A percentile compares a stretch with the other conserved stretches of the same genome.
These are phyloP conservation scores for Halichondria panicea DNA, from an alignment of 37 sponge, comb jelly and placozoan genomes.

Conservation along the genomic window DNA sequence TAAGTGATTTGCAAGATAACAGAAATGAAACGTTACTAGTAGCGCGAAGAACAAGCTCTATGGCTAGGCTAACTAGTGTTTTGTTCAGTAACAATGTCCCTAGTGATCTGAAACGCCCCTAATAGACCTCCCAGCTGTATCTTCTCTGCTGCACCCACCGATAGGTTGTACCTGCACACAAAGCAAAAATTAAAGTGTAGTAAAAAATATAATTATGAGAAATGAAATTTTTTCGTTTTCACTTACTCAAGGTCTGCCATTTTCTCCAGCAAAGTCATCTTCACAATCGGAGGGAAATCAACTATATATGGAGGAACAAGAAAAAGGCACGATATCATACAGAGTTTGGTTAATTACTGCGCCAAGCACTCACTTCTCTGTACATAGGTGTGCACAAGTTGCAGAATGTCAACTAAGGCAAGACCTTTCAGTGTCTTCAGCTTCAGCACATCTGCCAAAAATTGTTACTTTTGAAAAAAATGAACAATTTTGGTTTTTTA, in stretches of 20 bases:
- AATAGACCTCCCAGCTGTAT: constrained; percentile 89
- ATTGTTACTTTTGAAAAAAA: background rate
- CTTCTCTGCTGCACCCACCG: constrained; percentile 88
- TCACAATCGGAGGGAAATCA: constrained; percentile 84
- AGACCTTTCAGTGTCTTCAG: constrained; percentile 91
- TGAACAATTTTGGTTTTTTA: background rate
- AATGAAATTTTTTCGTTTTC: background rate
- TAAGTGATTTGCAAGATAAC: too few species aligned
- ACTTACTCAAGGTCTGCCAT: constrained; percentile 90
- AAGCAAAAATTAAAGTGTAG: constrained; percentile 3
- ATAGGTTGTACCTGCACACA: constrained; percentile 60
- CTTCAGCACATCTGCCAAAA: constrained; percentile 66
- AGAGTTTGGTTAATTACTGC: background rate
- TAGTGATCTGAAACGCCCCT: constrained; percentile 88
- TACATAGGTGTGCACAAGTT: constrained; percentile 82
- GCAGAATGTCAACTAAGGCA: constrained; percentile 91
- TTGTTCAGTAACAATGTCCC: constrained; percentile 72
- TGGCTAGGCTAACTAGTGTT: too few species aligned
- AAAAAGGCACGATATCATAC: background rate
- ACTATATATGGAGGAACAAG: constrained; percentile 71
- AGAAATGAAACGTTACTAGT: too few species aligned
- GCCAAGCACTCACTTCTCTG: constrained; percentile 61
- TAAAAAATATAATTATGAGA: background rate
- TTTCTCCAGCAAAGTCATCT: constrained; percentile 81
- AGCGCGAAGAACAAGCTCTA: too few species aligned